Evolutionary conservation across 2,888 invertebrate genomes (phyloP).

Genomic region (Rhimphoctona megacephalus): DNA sequence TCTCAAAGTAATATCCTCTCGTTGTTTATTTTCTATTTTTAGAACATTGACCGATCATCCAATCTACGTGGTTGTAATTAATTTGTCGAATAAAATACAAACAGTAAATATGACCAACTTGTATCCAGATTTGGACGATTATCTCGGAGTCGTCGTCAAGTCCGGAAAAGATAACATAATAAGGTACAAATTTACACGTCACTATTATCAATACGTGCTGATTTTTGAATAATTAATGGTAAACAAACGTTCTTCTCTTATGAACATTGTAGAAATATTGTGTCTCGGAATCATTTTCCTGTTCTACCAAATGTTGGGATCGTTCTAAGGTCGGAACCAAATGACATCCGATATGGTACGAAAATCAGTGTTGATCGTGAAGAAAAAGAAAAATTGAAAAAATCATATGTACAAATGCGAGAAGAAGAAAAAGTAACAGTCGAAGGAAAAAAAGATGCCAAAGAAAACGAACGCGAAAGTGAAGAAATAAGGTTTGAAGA

Average conservation of each 20-base stretch:
- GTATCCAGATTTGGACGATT: constrained; percentile 73
- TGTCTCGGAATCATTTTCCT: constrained; percentile 12
- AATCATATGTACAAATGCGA: neutral
- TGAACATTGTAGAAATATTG: neutral
- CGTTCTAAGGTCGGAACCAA: constrained; percentile 9
- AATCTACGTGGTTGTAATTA: constrained; percentile 74
- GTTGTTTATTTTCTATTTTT: constrained; percentile 21
- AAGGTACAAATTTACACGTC: constrained; percentile 1
- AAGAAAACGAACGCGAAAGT: neutral
- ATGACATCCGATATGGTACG: neutral
- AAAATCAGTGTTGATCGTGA: neutral
- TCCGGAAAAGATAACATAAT: constrained; percentile 30
- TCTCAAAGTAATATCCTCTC: neutral
- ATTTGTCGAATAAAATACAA: constrained; percentile 72
- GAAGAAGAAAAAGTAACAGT: neutral
- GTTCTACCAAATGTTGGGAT: constrained; percentile 29
- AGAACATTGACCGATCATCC: constrained; percentile 74
- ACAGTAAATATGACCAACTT: constrained; percentile 73
- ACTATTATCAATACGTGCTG: neutral
- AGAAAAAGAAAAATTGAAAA: neutral
- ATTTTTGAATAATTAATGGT: neutral
- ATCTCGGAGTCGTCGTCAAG: constrained; percentile 68
- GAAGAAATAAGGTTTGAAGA: too few relatives aligned
- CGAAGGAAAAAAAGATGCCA: neutral
- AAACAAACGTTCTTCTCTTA: neutral